Conservation (phyloP, 2,113 vertebrate species). For the Eclectus roratus region DNA sequence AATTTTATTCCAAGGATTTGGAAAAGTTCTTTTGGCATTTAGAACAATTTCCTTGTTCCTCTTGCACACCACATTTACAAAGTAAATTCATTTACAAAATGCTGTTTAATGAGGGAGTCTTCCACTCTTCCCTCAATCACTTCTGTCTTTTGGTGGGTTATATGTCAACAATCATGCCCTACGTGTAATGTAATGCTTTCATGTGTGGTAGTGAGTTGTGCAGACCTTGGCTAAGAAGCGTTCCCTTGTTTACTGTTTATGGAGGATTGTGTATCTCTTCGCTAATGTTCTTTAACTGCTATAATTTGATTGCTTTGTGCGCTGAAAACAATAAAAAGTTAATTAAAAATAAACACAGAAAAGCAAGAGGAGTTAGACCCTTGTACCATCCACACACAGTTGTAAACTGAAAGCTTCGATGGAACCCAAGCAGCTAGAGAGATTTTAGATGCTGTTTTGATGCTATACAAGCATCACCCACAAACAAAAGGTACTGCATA, state of each 20-base stretch:
- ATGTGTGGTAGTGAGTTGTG: fast-evolving
- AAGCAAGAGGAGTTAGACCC: neutral
- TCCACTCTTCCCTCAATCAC: neutral
- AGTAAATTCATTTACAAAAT: neutral
- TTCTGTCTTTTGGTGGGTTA: neutral
- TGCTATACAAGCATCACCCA: neutral
- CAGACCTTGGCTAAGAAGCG: neutral
- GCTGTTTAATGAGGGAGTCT: neutral
- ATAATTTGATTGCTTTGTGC: neutral
- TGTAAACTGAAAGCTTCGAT: neutral
- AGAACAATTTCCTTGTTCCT: neutral
- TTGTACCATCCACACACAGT: too few species aligned
- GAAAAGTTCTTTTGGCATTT: neutral
- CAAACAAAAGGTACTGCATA: neutral
- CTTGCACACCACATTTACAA: neutral
- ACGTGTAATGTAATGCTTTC: fast-evolving
- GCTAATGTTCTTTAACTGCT: neutral
- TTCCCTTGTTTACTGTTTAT: neutral
- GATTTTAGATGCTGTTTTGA: neutral
- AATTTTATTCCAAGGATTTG: neutral
- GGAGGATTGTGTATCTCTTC: neutral
- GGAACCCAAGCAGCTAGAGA: neutral
- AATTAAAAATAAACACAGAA: slow-evolving; percentile 30
- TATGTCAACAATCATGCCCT: neutral
- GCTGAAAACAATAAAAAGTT: neutral